A percentile compares a stretch with the other conserved stretches of the same genome.
These are phyloP conservation scores for Vulpes lagopus DNA, from an alignment of 2,113 vertebrate genomes.

Conservation along the genomic window DNA sequence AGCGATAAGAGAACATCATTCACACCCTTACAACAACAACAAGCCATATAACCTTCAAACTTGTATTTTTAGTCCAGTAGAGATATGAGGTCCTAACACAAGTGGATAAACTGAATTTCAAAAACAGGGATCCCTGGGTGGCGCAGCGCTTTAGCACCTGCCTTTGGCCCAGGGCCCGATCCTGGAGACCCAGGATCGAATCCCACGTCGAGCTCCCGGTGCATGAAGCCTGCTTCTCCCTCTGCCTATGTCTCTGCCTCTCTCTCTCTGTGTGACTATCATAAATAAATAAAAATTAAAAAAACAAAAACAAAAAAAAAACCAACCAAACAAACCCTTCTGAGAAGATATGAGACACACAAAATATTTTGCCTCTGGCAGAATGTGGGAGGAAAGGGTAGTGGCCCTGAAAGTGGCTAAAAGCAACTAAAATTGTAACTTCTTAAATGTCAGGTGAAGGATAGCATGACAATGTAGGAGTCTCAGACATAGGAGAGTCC, in stretches of 20 bases:
- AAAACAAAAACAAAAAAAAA: too few relatives aligned
- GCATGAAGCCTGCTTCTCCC: too few relatives aligned
- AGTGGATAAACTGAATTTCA: neutral
- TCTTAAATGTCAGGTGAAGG: neutral
- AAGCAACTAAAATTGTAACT: neutral
- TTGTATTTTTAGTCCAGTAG: neutral
- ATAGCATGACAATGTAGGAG: accelerated
- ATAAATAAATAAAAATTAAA: too few relatives aligned
- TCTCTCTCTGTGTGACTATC: too few relatives aligned
- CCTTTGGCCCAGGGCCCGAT: too few relatives aligned
- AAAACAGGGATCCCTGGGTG: neutral
- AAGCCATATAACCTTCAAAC: neutral
- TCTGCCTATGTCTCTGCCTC: too few relatives aligned
- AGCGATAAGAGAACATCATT: neutral
- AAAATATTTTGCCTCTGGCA: neutral
- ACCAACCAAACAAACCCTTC: neutral
- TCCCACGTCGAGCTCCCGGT: too few relatives aligned
- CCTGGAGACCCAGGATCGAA: too few relatives aligned
- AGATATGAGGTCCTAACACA: neutral
- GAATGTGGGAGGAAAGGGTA: neutral
- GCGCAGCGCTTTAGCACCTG: too few relatives aligned
- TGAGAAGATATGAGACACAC: neutral
- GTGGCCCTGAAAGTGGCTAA: neutral
- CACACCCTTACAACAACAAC: neutral
- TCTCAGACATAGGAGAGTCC: neutral